Evolutionary conservation across 2,797 vertebrate genomes (phyloP), one percentile per base, ranked within the genome.

Genomic region (Hephaestus fuliginosus): DNA sequence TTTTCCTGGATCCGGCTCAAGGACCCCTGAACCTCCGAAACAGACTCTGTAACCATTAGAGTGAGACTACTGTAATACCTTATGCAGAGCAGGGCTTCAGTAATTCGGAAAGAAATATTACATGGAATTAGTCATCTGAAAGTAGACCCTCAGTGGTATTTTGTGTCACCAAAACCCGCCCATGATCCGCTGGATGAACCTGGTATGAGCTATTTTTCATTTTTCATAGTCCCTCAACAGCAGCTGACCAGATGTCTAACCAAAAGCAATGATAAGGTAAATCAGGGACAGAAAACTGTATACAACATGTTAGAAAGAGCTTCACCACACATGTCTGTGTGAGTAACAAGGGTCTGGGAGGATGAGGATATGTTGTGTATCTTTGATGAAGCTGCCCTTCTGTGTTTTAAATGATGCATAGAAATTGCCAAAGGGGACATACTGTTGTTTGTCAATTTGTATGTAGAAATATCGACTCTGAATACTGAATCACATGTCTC

Each of bases 31-130:
- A 82, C 66, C 70, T 58, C 64, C 44, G 56, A 61, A 78, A 58
- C 51, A 70, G 62, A 63, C 69, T 79, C 7, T 72, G 25, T 46
- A 76, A 76, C 72, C 65, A 63, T 85, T 81, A 84, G 33, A 58
- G 44, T 75, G 65, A 76, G 61, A 82, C 83, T 69, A 73, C 44
- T 58, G 55, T 65, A 68, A 81, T 77, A 72, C 43, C 86, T 88
- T 75, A 88, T 89, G 87, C 80, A 89, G 74, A 85, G 51, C 72
- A 82, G 71, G 56, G 70, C 44, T n/a, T 74, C 62, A 41, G 65
- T 78, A 77, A 85, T 83, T 84, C 68, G 80, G 25, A 68, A 61
- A 70, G 51, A 83, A 83, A 74, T 57, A 71, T 82, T 68, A 83
- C 66, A 86, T 9, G 15, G 25, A 80, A 81, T 80, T 17, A 83